Percentiles rank a stretch among this genome's conserved stretches.
phyloP scores from a whole-genome alignment of 2,888 invertebrate species.

The Callinectes sapidus region DNA sequence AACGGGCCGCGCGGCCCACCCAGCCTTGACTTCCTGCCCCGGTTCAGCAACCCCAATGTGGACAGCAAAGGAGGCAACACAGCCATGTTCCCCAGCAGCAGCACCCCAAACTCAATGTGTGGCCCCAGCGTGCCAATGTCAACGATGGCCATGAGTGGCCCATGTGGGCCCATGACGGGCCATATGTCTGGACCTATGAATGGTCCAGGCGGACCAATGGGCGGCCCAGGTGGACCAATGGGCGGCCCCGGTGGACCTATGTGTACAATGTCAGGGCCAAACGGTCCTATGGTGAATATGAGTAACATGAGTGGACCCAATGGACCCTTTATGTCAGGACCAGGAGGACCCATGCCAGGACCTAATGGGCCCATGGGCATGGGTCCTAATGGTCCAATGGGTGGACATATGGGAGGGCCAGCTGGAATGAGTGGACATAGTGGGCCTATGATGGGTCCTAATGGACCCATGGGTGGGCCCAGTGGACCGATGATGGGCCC shows the following conservation, averaged over 20 bases:
- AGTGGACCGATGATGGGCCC: slow-evolving; percentile 75
- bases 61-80: slow-evolving; percentile 86
- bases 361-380: slow-evolving; percentile 78
- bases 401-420: slow-evolving; percentile 77
- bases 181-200: slow-evolving; percentile 67
- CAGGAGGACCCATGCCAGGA: slow-evolving; percentile 74
- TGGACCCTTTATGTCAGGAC: slow-evolving; percentile 73
- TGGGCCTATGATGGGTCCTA: slow-evolving; percentile 77
- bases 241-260: slow-evolving; percentile 74
- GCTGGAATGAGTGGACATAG: slow-evolving; percentile 76
- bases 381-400: slow-evolving; percentile 77
- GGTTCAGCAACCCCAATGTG: slow-evolving; percentile 89
- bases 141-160: slow-evolving; percentile 70
- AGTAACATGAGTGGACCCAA: slow-evolving; percentile 73
- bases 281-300: slow-evolving; percentile 69
- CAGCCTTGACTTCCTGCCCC: slow-evolving; percentile 90
- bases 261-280: slow-evolving; percentile 69
- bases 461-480: slow-evolving; percentile 77
- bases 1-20: slow-evolving; percentile 87
- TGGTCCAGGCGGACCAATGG: slow-evolving; percentile 74
- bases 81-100: slow-evolving; percentile 84
- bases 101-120: slow-evolving; percentile 76
- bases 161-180: slow-evolving; percentile 78
- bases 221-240: slow-evolving; percentile 74
- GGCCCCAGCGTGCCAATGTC: slow-evolving; percentile 68